Base-by-base conservation (phyloP, 2,113 vertebrate genomes). In the Cinclus mexicanus region DNA sequence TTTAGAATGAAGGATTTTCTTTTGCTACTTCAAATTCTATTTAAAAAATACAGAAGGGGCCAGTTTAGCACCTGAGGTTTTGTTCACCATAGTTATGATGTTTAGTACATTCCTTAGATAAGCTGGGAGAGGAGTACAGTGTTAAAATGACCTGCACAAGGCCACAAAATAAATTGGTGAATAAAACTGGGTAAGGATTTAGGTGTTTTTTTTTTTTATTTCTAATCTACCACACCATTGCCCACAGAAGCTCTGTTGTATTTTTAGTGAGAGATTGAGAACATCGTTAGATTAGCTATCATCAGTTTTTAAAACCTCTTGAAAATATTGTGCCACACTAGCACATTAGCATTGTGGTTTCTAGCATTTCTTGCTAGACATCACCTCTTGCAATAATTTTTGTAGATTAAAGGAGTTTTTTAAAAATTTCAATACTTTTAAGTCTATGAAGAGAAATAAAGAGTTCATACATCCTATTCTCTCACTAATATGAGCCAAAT, bases 391-490 rank as follows among this genome's bases (percentile, higher is more conserved):
- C 3, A 57, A 57, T 13, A 41, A 5, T 25, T 69, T 75, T 42
- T 46, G 5, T 19, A 37, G 46, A 41, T 49, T 53, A 61, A 82
- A 67, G 11, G 8, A 17, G 6, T 63, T 50, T 61, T 81, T 39
- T 17, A 1, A 6, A 60, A 33, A 3, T 18, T 59, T 71, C 10
- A 64, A 3, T 72, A 29, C 31, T 68, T 63, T 64, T 64, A 53
- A n/a, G 18, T 42, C 63, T 50, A 3, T 10, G 53, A 63, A 15
- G 11, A 47, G 15, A 68, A 80, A 70, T 1, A 39, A 39, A 7
- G 9, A 59, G 7, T 79, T 83, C 1, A 2, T 46, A 23, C 1
- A 28, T 6, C 4, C 28, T 64, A 15, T 2, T 3, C 1, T 76
- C 17, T 22, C 15, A 29, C 11, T 42, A 60, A 56, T 46, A 46